These are phyloP conservation scores for Protonibea diacanthus DNA, from an alignment of 2,797 vertebrate species.

Conservation along the genomic window DNA sequence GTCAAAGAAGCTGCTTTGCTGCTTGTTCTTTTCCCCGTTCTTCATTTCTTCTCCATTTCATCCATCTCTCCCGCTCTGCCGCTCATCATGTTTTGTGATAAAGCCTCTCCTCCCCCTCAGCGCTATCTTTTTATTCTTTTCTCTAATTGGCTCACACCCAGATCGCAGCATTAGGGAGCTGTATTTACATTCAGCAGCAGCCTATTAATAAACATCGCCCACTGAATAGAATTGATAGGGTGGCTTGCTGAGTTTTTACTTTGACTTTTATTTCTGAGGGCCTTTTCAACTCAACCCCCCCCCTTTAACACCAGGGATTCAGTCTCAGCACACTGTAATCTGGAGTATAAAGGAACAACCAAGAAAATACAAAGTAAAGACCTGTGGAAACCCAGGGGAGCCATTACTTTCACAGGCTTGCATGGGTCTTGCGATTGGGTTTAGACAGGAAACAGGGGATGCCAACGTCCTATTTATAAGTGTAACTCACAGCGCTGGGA, in stretches of 20 bases:
- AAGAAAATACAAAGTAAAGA: conserved; percentile 62
- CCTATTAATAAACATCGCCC: conserved; percentile 77
- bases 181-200: conserved; percentile 68
- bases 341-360: conserved; percentile 40
- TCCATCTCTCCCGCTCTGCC: conserved; percentile 13
- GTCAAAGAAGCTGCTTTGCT: background rate
- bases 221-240: conserved; percentile 51
- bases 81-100: background rate
- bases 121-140: conserved; percentile 17
- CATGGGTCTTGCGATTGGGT: conserved; percentile 38
- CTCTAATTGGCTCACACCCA: conserved; percentile 59
- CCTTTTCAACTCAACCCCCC: conserved; percentile 43
- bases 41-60: background rate
- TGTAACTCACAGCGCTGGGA: conserved; percentile 33
- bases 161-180: conserved; percentile 54
- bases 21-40: background rate
- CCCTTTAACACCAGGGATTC: conserved; percentile 48
- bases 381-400: conserved; percentile 45
- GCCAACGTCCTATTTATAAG: conserved; percentile 61
- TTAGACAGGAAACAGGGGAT: conserved; percentile 40
- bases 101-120: conserved; percentile 13
- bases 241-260: conserved; percentile 40
- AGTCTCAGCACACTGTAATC: conserved; percentile 60
- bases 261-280: conserved; percentile 59
- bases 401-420: conserved; percentile 33